Base-by-base conservation (phyloP, 2,113 vertebrate genomes). In the Arvicanthis niloticus region DNA sequence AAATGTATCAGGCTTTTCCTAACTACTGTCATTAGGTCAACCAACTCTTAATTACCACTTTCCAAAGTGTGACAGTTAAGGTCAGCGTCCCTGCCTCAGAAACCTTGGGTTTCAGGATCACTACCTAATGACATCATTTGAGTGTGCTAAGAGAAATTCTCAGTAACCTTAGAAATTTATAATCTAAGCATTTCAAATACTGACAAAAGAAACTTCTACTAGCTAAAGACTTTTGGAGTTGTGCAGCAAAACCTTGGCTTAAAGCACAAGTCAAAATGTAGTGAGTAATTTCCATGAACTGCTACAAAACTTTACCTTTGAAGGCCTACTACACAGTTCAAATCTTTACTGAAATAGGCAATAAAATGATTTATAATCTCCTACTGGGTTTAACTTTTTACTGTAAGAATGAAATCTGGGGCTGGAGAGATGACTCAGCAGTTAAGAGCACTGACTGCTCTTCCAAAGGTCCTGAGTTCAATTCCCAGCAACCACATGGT, bases 331-430 rank as follows among this genome's bases (percentile, higher is more conserved):
- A 42, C 17, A 68, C 16, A 53, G 72, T 95, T 96, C 76, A 96
- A 86, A 67, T 72, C 42, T 92, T 95, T 88, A 96, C 65, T 77
- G 40, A 93, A 72, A 45, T 53, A 75, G n/a, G 13, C 37, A 26
- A 22, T 70, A 96, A 95, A 95, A 93, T 87, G 37, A 93, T 40
- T 95, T 94, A 95, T 1, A 88, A 90, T 4, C 24, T 68, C 51
- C 85, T 67, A 92, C n/a, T 85, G 10, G n/a, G 89, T 90, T 90
- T 94, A 53, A 53, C 13, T 40, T 89, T 94, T 91, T 56, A 96
- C 48, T 75, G 7, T 31, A 72, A 95, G 80, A 84, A 24, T 73
- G 42, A 88, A 58, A 90, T 3, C 13, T 45, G 45, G 45, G 45
- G 45, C 45, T 45, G 45, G 45, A 45, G 45, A 45, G 45, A 45